These are phyloP conservation scores for Quadriops clusia DNA, from an alignment of 2,888 invertebrate species.

Conservation along the genomic window DNA sequence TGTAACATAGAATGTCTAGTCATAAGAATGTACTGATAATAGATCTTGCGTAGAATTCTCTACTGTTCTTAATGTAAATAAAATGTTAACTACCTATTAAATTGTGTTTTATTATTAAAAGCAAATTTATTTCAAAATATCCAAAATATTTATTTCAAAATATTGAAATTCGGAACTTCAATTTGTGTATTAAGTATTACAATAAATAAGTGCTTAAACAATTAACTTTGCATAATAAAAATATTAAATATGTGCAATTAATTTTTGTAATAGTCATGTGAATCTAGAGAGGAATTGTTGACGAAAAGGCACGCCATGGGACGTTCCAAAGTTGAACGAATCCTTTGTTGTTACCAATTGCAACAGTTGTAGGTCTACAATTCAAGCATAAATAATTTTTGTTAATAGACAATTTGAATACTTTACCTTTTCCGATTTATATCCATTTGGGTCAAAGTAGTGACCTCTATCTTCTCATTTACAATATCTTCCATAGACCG, in stretches of 20 bases:
- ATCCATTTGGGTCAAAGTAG: conserved; percentile 16
- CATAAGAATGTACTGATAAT: conserved; percentile 35
- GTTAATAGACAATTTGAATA: conserved; percentile 6
- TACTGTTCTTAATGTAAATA: conserved; percentile 28
- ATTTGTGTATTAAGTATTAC: no score
- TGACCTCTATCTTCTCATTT: conserved; percentile 13
- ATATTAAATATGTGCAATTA: no score
- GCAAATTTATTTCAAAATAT: no score
- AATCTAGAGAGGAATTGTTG: no score
- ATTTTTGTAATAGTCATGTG: no score
- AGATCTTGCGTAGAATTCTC: conserved; percentile 26
- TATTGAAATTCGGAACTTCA: no score
- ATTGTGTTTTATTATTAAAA: no score
- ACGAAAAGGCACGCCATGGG: conserved; percentile 33
- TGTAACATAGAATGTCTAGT: conserved; percentile 32
- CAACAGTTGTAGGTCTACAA: conserved; percentile 28
- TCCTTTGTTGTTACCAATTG: conserved; percentile 28
- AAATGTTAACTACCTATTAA: conserved; percentile 31
- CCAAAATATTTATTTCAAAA: no score
- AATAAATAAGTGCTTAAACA: no score
- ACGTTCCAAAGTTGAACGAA: conserved; percentile 31
- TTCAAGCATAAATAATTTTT: conserved; percentile 8
- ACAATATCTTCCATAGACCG: conserved; percentile 21
- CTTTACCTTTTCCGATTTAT: conserved; percentile 20
- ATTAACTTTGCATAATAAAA: no score